Percentiles rank a stretch among this genome's conserved stretches.
Evolutionary conservation across 2,797 vertebrate species (phyloP).

Genomic region (Tolypeutes matacus): DNA sequence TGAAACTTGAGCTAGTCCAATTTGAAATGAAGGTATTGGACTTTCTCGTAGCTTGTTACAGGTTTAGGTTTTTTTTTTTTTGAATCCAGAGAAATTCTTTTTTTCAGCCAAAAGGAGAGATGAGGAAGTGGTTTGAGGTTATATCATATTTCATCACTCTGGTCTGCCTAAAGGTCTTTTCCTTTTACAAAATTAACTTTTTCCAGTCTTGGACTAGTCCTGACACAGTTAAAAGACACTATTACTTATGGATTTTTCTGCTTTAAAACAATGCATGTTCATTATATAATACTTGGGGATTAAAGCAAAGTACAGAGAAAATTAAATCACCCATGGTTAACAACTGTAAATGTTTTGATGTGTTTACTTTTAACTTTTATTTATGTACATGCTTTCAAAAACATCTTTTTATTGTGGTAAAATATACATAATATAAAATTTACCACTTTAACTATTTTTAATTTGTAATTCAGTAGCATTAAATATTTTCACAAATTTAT

Average conservation of each 20-base stretch:
- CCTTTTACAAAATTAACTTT: background rate
- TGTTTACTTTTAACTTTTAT: background rate
- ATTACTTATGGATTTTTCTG: background rate
- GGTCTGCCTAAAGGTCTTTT: background rate
- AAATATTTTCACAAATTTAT: too few relatives aligned
- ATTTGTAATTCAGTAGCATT: too few relatives aligned
- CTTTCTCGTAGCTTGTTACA: background rate
- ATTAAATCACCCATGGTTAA: background rate
- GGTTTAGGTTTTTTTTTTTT: background rate
- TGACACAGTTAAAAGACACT: background rate
- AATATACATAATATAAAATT: too few relatives aligned
- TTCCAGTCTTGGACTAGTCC: background rate
- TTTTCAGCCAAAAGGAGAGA: background rate
- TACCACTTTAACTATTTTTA: too few relatives aligned
- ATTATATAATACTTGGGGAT: background rate
- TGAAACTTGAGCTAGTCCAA: background rate
- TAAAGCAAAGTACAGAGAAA: background rate
- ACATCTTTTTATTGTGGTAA: too few relatives aligned
- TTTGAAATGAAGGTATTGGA: background rate
- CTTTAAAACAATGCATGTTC: background rate
- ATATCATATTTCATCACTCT: fast-evolving
- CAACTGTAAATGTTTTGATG: too few relatives aligned
- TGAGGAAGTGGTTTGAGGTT: background rate
- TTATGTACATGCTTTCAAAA: background rate
- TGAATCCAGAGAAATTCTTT: background rate